Evolutionary conservation across 2,113 vertebrate genomes (phyloP).

Genomic region (Accipiter cooperii): DNA sequence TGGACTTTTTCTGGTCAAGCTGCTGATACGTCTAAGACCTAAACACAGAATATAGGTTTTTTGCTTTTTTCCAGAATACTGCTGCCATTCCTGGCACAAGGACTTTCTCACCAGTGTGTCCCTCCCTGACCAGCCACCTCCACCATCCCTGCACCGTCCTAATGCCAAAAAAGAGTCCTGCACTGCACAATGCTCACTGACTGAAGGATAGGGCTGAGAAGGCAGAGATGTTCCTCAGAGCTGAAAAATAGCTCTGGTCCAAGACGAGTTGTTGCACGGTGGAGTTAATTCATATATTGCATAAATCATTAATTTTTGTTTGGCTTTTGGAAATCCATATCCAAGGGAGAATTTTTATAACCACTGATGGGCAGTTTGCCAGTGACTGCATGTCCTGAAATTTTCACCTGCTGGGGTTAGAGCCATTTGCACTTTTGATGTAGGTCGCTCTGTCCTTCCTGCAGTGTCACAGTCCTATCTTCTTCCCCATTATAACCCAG

Average conservation of each 20-base stretch:
- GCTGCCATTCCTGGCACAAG: neutral
- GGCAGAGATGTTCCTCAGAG: neutral
- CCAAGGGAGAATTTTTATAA: neutral
- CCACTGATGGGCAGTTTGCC: neutral
- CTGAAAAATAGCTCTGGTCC: neutral
- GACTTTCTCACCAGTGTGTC: too few relatives aligned
- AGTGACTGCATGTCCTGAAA: neutral
- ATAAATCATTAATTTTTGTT: neutral
- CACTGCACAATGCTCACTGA: too few relatives aligned
- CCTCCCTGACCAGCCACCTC: neutral
- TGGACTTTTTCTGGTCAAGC: neutral
- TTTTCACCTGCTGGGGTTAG: neutral
- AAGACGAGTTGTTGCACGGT: neutral
- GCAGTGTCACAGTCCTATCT: neutral
- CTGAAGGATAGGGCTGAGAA: neutral
- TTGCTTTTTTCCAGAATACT: neutral
- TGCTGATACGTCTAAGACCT: neutral
- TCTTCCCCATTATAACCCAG: neutral
- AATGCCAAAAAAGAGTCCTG: neutral
- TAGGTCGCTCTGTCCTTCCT: neutral
- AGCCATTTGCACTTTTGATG: neutral
- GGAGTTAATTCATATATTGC: neutral
- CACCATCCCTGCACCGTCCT: neutral
- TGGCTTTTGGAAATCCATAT: neutral
- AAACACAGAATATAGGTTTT: neutral